Evolutionary conservation across 2,113 vertebrate species (phyloP), one percentile per base, ranked within the genome.

Genomic region (Cranoglanis bouderius): DNA sequence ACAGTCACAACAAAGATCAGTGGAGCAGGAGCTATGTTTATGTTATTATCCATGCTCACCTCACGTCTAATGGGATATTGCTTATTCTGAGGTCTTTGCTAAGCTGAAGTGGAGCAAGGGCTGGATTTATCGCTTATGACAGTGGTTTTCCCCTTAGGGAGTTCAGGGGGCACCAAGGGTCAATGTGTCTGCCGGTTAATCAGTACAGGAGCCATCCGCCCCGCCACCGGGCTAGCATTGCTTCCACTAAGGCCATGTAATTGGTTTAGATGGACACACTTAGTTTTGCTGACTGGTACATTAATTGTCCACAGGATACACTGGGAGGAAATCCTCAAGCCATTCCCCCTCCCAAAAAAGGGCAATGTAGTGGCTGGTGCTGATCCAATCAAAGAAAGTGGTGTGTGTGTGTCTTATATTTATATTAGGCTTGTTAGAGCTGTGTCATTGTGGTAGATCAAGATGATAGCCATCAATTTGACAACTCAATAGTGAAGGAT

Each of bases 101-200:
- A 77, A 65, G 61, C 77, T 74, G 63, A 88, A 90, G 75, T 82
- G 82, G 55, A 89, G 89, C 77, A 81, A 91, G 55, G 40, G 49
- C 38, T 82, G 85, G 87, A 90, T 91, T 92, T 87, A 90, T 90
- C 57, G 82, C 85, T 90, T 85, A 90, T 92, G 89, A 91, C 90
- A 89, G 88, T 90, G 89, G 87, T 89, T 91, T 90, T 82, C 83
- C 87, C 91, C 89, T 87, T 59, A 63, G 88, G 91, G 88, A 86
- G 86, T 89, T 87, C 81, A 88, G 57, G 84, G 86, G 91, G 88
- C 88, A 90, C 84, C 82, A 78, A 43, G 63, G 91, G 91, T 92
- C 90, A 92, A 91, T 88, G 88, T 89, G 91, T 92, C 89, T 92
- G 88, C 89, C 89, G 74, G 90, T 89, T 92, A 92, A 91, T 92